phyloP scores from a whole-genome alignment of 2,888 invertebrate species.

The Amblyjoppa fuscipennis region DNA sequence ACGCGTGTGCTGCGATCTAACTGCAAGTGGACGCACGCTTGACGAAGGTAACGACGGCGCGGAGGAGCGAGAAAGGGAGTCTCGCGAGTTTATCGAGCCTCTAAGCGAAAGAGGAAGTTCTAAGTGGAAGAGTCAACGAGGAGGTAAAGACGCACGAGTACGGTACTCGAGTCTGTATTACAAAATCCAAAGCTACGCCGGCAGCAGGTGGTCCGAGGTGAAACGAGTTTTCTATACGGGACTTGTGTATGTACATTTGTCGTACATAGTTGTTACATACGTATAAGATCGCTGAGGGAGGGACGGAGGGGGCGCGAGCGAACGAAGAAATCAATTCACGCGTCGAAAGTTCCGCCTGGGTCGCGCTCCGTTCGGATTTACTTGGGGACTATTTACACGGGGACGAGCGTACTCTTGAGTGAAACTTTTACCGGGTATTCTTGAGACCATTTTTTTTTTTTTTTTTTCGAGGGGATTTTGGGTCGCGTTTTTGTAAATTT shows the following conservation, averaged over 20 bases:
- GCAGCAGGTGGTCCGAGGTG: conserved; percentile 47
- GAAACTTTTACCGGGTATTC: not conserved
- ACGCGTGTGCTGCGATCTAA: not conserved
- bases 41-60: not conserved
- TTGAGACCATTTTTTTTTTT: no score
- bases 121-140: conserved; percentile 59
- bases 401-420: not conserved
- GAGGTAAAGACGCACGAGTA: conserved; percentile 5
- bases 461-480: no score
- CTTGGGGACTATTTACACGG: conserved; percentile 43
- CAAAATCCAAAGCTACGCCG: conserved; percentile 37
- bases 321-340: conserved; percentile 57
- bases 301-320: not conserved
- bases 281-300: not conserved
- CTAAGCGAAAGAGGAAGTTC: conserved; percentile 30
- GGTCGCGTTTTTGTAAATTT: no score
- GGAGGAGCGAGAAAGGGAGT: conserved; percentile 18
- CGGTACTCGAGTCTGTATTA: conserved; percentile 30
- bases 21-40: not conserved
- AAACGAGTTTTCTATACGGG: conserved; percentile 31
- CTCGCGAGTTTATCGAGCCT: conserved; percentile 33
- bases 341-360: conserved; percentile 46
- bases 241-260: conserved; percentile 15
- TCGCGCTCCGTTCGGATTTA: conserved; percentile 47
- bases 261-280: conserved; percentile 18